Base-by-base conservation (phyloP, 2,797 vertebrate species). In the Epinephelus awoara region DNA sequence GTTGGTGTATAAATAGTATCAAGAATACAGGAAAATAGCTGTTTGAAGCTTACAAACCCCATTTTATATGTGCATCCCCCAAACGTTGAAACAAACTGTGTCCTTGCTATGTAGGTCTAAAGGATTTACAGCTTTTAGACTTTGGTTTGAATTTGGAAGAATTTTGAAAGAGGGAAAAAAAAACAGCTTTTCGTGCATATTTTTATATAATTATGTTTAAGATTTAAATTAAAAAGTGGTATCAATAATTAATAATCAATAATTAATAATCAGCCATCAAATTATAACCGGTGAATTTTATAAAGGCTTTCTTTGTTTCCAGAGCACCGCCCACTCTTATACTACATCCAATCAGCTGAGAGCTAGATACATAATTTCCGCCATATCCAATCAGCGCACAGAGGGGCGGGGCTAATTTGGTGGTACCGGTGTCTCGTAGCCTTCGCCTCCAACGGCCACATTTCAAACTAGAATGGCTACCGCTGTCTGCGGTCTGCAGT, bases 381-480 rank as follows among this genome's bases (percentile, higher is more conserved):
- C 6, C 0, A 23, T 5, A 72, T 46, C 95, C 94, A 96, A 95
- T 95, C 57, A 74, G 0, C 0, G 11, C 0, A 0, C 0, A 63
- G 62, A 27, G 4, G 62, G 94, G 95, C 84, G 91, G 83, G 88
- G 69, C 82, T 6, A 58, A 2, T 0, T 0, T 1, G 0, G 15
- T 61, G 72, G 46, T 74, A 70, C 87, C 88, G 85, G 91, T 80
- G 62, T 64, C 15, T 62, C 21, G 27, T 66, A 51, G 57, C 63
- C 52, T 70, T 54, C 17, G 47, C 27, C 6, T 54, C 19, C 57
- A 67, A 55, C 75, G n/a, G 62, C 25, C 25, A 55, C 82, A 74
- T 86, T 88, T 92, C 81, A 94, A 89, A 92, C 79, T 93, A 96
- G 96, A 95, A 98, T 97, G 97, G 96, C 96, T 92, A 91, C 94